Base-by-base conservation (phyloP, 2,888 invertebrate genomes). In the Aleiodes testaceus region DNA sequence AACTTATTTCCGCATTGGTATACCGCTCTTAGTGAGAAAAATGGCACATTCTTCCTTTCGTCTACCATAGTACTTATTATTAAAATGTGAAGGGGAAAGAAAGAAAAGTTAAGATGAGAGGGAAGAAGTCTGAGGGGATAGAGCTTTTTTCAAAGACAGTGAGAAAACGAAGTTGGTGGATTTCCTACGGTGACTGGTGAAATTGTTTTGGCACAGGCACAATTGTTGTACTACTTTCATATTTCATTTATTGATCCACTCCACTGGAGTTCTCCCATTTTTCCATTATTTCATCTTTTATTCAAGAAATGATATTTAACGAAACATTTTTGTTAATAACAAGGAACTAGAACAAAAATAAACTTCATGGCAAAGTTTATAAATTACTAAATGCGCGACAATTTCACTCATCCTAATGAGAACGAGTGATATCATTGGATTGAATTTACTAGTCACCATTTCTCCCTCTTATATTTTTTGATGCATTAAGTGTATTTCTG, bases 121-220 rank as follows among this genome's bases (percentile, higher is more conserved):
- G 18, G 18, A 42, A 59, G 42, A 14, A 18, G 16, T 42, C 16
- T 42, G 26, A 59, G 59, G n/a, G 42, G 59, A 18, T 42, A 36
- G 53, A 53, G n/a, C 36, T 18, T 59, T 36, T 59, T 14, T 1
- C 36, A 11, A 16, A 36, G 9, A 36, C 16, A 26, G 36, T 1
- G 9, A 36, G 36, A 36, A 36, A 36, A 9, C 36, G 36, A 36
- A 36, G 14, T 14, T 42, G 18, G 18, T 14, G 22, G 42, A 14
- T 36, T 36, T 11, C 7, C 11, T 42, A 30, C 16, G 42, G 14
- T 42, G 36, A 36, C 16, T 59, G 12, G 59, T 14, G 18, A 59
- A 59, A 59, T 59, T 59, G 36, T 59, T 59, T 59, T 59, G 59
- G 59, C 59, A 59, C 59, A 53, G 12, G 3, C n/a, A 59, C 59